These are phyloP conservation scores for Leptinotarsa lineolata DNA, from an alignment of 1,140 invertebrate species.

Conservation along the genomic window DNA sequence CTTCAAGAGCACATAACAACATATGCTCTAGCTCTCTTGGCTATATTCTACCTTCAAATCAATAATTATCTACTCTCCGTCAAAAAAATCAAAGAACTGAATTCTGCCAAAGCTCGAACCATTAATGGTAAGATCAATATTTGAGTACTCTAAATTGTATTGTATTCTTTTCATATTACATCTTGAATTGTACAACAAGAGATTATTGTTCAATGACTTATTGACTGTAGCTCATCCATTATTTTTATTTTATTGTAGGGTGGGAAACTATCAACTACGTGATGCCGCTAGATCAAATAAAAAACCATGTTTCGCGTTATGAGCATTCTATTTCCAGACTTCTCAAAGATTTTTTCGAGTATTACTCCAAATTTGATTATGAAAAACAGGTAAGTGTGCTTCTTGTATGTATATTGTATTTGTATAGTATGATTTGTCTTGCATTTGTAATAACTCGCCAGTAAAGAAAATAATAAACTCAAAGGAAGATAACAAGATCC, in stretches of 20 bases:
- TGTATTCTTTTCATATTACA: no score
- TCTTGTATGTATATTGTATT: no score
- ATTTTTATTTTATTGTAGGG: slow-evolving; percentile 43
- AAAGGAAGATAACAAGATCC: no score
- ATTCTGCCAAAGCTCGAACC: slow-evolving; percentile 29
- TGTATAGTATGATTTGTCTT: no score
- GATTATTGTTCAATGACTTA: no score
- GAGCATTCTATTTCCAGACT: slow-evolving; percentile 35
- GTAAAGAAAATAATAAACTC: no score
- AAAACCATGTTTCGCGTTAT: slow-evolving; percentile 38
- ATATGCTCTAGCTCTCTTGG: slow-evolving; percentile 57
- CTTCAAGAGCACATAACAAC: slow-evolving; percentile 54
- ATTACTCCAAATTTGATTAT: slow-evolving; percentile 50
- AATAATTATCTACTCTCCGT: slow-evolving; percentile 47
- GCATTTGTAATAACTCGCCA: no score
- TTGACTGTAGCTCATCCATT: background rate
- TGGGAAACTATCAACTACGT: slow-evolving; percentile 50
- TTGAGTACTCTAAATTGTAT: no score
- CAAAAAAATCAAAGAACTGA: slow-evolving; percentile 40
- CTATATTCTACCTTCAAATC: slow-evolving; percentile 57
- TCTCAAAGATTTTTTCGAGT: slow-evolving; percentile 49
- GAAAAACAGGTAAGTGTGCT: slow-evolving; percentile 42
- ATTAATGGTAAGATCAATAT: slow-evolving; percentile 45
- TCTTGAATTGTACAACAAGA: no score
- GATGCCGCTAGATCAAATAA: slow-evolving; percentile 32